Conservation (phyloP, 2,797 vertebrate genomes). For the Tapirus indicus region DNA sequence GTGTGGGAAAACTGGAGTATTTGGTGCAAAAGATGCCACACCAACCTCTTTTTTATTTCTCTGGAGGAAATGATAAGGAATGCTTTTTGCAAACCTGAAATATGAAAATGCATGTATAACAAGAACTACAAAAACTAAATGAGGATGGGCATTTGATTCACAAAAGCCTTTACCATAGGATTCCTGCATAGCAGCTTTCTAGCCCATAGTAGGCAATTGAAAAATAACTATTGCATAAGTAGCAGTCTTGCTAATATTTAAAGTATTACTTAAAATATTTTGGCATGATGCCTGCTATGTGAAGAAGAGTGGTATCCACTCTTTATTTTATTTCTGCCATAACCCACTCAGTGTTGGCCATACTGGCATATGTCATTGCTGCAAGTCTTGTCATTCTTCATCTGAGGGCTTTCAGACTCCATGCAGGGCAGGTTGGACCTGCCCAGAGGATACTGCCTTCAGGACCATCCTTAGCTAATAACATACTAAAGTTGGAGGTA, state of each 20-base stretch:
- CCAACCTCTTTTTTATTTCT: neutral
- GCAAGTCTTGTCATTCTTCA: neutral
- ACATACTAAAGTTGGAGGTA: neutral
- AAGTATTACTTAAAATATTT: slow-evolving; percentile 29
- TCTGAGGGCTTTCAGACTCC: neutral
- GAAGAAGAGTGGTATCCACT: neutral
- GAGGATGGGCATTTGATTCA: neutral
- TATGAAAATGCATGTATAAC: neutral
- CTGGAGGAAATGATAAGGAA: slow-evolving; percentile 5
- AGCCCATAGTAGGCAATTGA: neutral
- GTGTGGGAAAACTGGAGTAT: neutral
- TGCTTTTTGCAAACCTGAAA: neutral
- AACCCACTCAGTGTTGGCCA: neutral
- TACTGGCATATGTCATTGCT: neutral
- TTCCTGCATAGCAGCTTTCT: neutral
- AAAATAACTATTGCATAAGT: slow-evolving; percentile 1
- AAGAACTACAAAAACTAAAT: neutral
- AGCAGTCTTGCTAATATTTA: neutral
- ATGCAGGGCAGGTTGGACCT: neutral
- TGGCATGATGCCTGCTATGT: neutral
- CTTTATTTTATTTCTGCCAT: neutral
- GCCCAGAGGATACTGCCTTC: neutral
- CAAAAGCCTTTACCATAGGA: neutral
- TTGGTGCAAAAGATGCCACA: neutral
- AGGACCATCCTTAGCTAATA: neutral